A percentile compares a stretch with the other conserved stretches of the same genome.
These are phyloP conservation scores for Scleropages formosus DNA, from an alignment of 2,797 vertebrate genomes.

Conservation along the genomic window DNA sequence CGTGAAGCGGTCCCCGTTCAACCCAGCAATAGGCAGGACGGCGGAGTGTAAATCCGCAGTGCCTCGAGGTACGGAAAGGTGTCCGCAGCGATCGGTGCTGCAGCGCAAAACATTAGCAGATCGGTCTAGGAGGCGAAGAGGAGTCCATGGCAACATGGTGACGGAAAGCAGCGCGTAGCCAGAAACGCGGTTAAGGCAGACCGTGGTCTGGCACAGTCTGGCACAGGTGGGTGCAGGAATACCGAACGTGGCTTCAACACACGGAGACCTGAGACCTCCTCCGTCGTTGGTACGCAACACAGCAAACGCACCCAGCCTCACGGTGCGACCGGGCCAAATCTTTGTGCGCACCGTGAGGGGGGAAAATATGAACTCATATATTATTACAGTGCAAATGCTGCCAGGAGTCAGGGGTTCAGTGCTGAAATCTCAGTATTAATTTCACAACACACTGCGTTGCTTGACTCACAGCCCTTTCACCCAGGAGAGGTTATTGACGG, in stretches of 20 bases:
- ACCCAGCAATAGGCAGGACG: too few relatives aligned
- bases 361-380: slow-evolving; percentile 57
- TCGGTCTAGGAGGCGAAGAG: background rate
- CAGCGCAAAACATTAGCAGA: background rate
- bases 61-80: background rate
- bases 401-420: slow-evolving; percentile 46
- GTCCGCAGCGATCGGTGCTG: background rate
- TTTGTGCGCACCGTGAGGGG: slow-evolving; percentile 58
- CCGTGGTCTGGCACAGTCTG: background rate
- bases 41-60: background rate
- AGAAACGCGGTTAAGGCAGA: background rate
- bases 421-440: slow-evolving; percentile 40
- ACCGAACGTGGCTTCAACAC: background rate
- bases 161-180: too few relatives aligned
- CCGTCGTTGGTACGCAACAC: slow-evolving; percentile 41
- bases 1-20: too few relatives aligned
- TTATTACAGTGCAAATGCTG: slow-evolving; percentile 52
- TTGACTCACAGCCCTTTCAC: slow-evolving; percentile 34
- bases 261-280: too few relatives aligned
- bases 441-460: slow-evolving; percentile 24
- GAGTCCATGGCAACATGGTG: background rate
- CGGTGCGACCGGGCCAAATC: slow-evolving; percentile 52
- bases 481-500: slow-evolving; percentile 23
- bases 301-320: slow-evolving; percentile 46
- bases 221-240: background rate